Conservation (phyloP, 1,140 invertebrate species). For the Pachypeltis micranthus region DNA sequence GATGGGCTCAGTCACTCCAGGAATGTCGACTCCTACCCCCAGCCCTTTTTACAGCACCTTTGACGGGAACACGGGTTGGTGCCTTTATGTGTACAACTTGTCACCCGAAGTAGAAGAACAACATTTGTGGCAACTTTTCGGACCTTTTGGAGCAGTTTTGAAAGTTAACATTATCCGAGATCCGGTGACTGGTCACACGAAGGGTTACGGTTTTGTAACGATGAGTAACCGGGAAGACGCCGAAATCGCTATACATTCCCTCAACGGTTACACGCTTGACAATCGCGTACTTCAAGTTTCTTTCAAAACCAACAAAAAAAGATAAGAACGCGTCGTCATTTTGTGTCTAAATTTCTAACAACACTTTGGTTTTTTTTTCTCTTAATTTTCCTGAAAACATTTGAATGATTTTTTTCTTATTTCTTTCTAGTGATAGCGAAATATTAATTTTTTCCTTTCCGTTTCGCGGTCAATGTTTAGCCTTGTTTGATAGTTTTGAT, state of each 20-base stretch:
- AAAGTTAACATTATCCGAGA: slow-evolving; percentile 96
- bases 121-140: slow-evolving; percentile 96
- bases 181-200: slow-evolving; percentile 96
- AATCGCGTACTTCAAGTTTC: slow-evolving; percentile 96
- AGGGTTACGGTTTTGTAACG: slow-evolving; percentile 97
- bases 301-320: slow-evolving; percentile 85
- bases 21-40: slow-evolving; percentile 27
- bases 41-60: slow-evolving; percentile 68
- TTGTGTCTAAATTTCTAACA: neutral
- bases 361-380: neutral
- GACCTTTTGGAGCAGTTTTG: slow-evolving; percentile 96
- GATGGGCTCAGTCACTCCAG: slow-evolving; percentile 2
- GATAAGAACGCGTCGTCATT: neutral
- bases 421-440: neutral
- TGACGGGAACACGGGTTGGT: slow-evolving; percentile 82
- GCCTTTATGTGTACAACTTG: slow-evolving; percentile 97
- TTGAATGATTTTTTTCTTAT: neutral
- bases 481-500: slow-evolving; percentile 3
- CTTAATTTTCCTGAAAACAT: neutral
- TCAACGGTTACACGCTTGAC: slow-evolving; percentile 94
- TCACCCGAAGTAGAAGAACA: slow-evolving; percentile 97
- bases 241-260: slow-evolving; percentile 88
- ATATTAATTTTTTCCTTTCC: neutral
- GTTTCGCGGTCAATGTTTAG: neutral
- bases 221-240: slow-evolving; percentile 99